Conservation (phyloP, 2,113 vertebrate species). For the Pantherophis guttatus region DNA sequence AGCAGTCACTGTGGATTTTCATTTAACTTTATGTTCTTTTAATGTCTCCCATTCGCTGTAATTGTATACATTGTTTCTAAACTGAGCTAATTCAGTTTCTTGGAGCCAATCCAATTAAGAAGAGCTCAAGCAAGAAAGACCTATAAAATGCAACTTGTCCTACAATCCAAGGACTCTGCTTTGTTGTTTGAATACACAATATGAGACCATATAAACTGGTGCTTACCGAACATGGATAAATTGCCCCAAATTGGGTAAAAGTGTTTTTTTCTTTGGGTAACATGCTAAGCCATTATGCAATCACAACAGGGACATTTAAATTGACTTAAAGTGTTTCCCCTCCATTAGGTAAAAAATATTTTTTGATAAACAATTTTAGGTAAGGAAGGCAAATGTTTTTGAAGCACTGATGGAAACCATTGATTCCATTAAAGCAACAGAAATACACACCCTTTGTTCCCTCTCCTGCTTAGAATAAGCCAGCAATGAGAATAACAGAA, state of each 20-base stretch:
- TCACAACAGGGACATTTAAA: not conserved
- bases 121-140: not conserved
- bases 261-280: not conserved
- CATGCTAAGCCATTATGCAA: not conserved
- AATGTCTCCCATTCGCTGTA: not conserved
- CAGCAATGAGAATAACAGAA: not conserved
- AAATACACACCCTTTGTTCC: not conserved
- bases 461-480: not conserved
- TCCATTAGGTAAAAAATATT: not conserved
- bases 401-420: not conserved
- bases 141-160: not conserved
- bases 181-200: not conserved
- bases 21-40: not conserved
- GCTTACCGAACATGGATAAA: not conserved
- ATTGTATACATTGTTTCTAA: not conserved
- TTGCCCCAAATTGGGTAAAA: not conserved
- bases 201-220: not conserved
- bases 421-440: not conserved
- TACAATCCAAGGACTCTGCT: not conserved
- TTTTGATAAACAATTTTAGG: not conserved
- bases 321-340: not conserved
- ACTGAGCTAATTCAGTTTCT: not conserved
- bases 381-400: not conserved
- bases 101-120: not conserved
- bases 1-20: not conserved